Conservation (phyloP, 2,797 vertebrate species). For the Parauchenoglanis punctatus region DNA sequence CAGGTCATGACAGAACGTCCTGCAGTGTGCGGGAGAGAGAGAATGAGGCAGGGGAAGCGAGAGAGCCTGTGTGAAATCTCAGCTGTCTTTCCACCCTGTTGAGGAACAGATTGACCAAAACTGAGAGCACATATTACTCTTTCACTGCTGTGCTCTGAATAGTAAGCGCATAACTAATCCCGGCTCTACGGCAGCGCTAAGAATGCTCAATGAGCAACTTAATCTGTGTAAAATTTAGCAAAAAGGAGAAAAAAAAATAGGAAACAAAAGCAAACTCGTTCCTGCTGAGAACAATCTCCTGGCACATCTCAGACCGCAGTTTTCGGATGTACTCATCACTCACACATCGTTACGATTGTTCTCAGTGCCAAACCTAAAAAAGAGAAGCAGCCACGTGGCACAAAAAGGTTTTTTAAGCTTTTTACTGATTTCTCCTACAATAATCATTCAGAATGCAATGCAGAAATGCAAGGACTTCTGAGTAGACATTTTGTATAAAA, state of each 20-base stretch:
- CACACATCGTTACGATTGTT: neutral
- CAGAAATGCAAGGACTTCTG: neutral
- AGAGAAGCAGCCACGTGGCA: neutral
- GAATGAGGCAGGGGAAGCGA: slow-evolving; percentile 62
- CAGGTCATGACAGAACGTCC: slow-evolving; percentile 37
- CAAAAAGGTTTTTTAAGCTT: neutral
- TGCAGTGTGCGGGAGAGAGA: slow-evolving; percentile 44
- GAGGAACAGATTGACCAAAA: slow-evolving; percentile 41
- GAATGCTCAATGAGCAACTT: neutral
- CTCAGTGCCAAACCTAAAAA: neutral
- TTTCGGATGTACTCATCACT: neutral
- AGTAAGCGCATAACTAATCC: slow-evolving; percentile 33
- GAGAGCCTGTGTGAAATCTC: slow-evolving; percentile 50
- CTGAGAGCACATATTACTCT: slow-evolving; percentile 36
- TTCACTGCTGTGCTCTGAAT: slow-evolving; percentile 13
- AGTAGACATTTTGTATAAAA: neutral
- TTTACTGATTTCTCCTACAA: neutral
- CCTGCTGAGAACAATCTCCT: slow-evolving; percentile 8
- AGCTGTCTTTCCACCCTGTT: slow-evolving; percentile 39
- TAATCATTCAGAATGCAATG: neutral
- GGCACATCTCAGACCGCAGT: neutral
- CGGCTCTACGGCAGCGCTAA: neutral
- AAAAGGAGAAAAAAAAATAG: neutral
- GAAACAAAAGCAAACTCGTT: neutral
- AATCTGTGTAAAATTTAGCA: neutral